Evolutionary conservation across 2,797 vertebrate genomes (phyloP).

Genomic region (Moxostoma hubbsi): DNA sequence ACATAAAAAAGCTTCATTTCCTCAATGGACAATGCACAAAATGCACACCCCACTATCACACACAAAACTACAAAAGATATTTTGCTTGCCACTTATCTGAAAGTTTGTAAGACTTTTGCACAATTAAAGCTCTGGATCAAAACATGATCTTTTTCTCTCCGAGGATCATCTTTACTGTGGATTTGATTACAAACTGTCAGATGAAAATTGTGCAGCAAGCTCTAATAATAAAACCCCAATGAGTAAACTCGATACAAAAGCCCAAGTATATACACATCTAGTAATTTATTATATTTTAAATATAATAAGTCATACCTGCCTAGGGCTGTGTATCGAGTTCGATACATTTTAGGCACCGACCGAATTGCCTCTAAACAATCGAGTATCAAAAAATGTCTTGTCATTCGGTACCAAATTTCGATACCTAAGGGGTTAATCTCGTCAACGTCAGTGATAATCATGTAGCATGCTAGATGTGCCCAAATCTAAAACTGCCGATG

Average conservation of each 20-base stretch:
- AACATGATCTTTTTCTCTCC: neutral
- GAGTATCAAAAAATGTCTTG: too few relatives aligned
- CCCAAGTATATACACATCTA: neutral
- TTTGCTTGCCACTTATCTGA: neutral
- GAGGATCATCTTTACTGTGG: neutral
- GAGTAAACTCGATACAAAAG: slow-evolving; percentile 17
- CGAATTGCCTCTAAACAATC: too few relatives aligned
- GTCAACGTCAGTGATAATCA: too few relatives aligned
- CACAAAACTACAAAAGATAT: slow-evolving; percentile 1
- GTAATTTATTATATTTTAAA: neutral
- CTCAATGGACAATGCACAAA: slow-evolving; percentile 33
- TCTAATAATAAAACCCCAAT: neutral
- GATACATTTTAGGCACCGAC: too few relatives aligned
- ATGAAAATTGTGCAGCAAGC: neutral
- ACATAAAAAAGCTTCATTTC: neutral
- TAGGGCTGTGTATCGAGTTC: too few relatives aligned
- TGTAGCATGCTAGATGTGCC: too few relatives aligned
- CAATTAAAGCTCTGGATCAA: neutral
- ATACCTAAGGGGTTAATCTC: too few relatives aligned
- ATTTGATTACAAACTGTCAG: slow-evolving; percentile 4
- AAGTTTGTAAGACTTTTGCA: slow-evolving; percentile 1
- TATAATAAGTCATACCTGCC: neutral
- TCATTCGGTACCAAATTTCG: too few relatives aligned
- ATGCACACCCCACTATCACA: neutral
- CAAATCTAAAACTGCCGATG: too few relatives aligned